These are phyloP conservation scores for Didymodactylos carnosus DNA, from an alignment of 2,888 invertebrate genomes.

Conservation along the genomic window DNA sequence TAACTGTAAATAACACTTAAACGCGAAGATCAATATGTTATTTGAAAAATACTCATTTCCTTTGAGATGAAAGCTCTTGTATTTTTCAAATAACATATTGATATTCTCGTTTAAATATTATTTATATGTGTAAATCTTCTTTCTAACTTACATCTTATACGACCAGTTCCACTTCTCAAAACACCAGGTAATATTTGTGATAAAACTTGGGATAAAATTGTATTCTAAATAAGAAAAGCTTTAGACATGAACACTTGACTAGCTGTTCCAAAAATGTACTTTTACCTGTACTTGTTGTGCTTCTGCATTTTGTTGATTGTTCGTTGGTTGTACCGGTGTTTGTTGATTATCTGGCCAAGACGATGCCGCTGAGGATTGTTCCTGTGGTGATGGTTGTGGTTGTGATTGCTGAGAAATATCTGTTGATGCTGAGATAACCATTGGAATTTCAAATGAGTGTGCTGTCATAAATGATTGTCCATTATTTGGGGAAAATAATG, in stretches of 20 bases:
- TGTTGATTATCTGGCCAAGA: no score
- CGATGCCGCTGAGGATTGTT: no score
- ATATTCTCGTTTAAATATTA: no score
- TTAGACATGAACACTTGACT: background rate
- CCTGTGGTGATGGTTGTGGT: background rate
- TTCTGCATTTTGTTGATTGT: no score
- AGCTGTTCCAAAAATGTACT: no score
- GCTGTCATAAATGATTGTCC: background rate
- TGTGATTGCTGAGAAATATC: background rate
- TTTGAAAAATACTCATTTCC: no score
- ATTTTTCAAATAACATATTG: no score
- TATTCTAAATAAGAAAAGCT: background rate
- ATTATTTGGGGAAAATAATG: background rate
- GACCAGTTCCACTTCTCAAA: background rate
- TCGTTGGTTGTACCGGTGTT: no score
- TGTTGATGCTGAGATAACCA: background rate
- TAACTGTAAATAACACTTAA: no score
- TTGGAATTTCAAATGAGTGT: background rate
- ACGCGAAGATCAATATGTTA: no score
- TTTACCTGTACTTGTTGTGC: background rate
- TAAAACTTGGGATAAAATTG: background rate
- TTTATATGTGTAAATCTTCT: no score
- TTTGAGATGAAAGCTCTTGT: no score
- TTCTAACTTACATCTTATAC: background rate
- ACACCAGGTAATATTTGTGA: background rate